Conservation (phyloP, 2,888 invertebrate species). For the Imbricaverruca yamaguchii region DNA sequence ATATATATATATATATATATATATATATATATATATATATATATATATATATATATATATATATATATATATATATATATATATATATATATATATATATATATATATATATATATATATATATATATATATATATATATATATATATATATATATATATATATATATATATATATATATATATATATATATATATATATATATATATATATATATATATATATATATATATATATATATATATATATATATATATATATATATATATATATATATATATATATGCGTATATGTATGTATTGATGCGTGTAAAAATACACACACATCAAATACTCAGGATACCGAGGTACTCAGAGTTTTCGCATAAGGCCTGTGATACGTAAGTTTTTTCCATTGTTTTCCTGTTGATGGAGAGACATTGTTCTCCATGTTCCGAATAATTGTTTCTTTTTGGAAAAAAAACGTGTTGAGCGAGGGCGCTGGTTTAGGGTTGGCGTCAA, state of each 20-base stretch:
- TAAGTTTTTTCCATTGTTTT: no score
- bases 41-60: background rate
- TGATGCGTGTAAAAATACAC: no score
- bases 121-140: background rate
- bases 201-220: background rate
- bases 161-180: background rate
- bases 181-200: background rate
- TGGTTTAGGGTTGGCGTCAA: no score
- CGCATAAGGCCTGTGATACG: no score
- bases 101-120: background rate
- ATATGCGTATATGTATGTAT: no score
- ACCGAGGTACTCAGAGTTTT: no score
- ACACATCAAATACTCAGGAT: no score
- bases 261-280: background rate
- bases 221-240: background rate
- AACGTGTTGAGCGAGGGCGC: no score
- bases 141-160: background rate
- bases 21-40: background rate
- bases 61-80: background rate
- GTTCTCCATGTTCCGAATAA: no score
- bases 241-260: background rate
- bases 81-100: background rate
- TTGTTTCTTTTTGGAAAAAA: no score
- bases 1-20: background rate
- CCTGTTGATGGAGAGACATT: no score